Evolutionary conservation across 2,797 vertebrate genomes (phyloP), one percentile per base, ranked within the genome.

Genomic region (Diplodus sargus): DNA sequence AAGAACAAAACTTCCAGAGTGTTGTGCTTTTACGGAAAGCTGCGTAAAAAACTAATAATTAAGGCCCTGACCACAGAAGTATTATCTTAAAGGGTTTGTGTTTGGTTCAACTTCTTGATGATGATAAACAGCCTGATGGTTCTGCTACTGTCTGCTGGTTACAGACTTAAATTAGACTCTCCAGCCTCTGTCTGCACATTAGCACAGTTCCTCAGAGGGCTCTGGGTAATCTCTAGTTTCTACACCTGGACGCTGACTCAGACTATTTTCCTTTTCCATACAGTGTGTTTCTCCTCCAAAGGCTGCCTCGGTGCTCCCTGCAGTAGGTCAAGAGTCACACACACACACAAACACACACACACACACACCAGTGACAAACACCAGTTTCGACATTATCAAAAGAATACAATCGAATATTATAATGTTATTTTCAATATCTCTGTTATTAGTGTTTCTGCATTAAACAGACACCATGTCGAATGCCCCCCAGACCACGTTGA

Each of bases 241-340:
- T 66, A 43, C 76, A 87, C 74, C 78, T 86, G 75, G 77, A 81
- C 43, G 34, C 74, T 64, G 77, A 81, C 85, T 82, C 75, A 25
- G 16, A 56, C 76, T 62, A 28, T 49, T 74, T 70, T 76, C 30
- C 63, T 71, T 82, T 81, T 86, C 74, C 76, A 83, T 68, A 52
- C 43, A 23, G 22, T 58, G n/a, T 70, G 28, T 71, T 52, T 81
- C 62, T 64, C 39, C 23, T 79, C 48, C 68, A 78, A 78, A 75
- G 30, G 30, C 30, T 72, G 72, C 74, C 62, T 67, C 39, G 57
- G 23, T 56, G 48, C 60, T 75, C 11, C 22, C 20, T 66, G 72
- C 81, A 79, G 78, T 67, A 63, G 83, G 62, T 78, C 81, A 81
- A 72, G 70, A 54, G 57, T 61, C 28, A 28, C 28, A 28, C 49